Conservation (phyloP, 1,140 invertebrate genomes). For the Orchestia grillus region DNA sequence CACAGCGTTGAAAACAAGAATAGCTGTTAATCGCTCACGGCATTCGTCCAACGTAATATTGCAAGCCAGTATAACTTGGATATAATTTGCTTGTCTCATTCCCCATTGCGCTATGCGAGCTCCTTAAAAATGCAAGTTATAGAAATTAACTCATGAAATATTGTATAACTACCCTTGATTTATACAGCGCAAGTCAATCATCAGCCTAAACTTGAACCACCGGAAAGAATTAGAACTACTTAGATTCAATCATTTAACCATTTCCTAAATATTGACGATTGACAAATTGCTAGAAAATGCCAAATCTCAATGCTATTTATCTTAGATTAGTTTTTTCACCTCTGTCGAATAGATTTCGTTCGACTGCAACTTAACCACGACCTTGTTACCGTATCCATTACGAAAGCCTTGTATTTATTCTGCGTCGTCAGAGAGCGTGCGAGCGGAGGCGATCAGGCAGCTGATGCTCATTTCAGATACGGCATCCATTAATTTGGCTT, state of each 20-base stretch:
- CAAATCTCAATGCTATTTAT: not conserved
- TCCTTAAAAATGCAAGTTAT: not conserved
- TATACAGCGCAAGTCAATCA: not conserved
- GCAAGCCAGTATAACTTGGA: not conserved
- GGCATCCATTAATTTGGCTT: not conserved
- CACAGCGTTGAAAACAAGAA: too few species aligned
- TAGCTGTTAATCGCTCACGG: too few species aligned
- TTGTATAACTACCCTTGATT: not conserved
- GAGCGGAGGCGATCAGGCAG: not conserved
- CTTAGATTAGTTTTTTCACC: not conserved
- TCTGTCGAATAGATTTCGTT: not conserved
- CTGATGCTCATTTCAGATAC: not conserved
- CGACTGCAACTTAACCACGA: not conserved
- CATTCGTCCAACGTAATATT: too few species aligned
- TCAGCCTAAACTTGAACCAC: not conserved
- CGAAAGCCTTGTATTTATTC: not conserved
- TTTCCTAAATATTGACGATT: not conserved
- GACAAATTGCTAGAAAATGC: not conserved
- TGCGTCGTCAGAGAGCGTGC: not conserved
- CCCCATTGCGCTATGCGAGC: too few species aligned
- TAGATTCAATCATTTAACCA: not conserved
- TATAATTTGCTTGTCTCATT: too few species aligned
- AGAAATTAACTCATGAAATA: not conserved
- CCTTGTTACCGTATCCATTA: not conserved
- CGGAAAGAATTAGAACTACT: not conserved